Conservation (phyloP, 2,113 vertebrate species). For the Clarias magur region DNA sequence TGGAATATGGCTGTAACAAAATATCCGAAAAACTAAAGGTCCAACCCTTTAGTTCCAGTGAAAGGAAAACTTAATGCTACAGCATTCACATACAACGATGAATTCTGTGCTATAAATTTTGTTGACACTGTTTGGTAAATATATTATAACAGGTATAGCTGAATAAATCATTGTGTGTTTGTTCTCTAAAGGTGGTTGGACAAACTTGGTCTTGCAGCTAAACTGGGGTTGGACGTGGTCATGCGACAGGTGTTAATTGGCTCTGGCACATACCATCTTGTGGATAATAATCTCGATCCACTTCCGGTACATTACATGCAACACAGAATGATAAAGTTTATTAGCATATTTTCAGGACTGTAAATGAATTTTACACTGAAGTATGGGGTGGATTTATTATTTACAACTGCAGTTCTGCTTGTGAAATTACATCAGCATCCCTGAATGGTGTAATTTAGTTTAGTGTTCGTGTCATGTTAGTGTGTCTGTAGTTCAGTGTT, state of each 20-base stretch:
- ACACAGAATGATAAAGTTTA: not conserved
- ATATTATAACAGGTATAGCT: not conserved
- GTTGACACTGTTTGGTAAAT: not conserved
- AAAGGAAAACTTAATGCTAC: not conserved
- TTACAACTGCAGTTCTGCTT: not conserved
- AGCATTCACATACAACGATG: not conserved
- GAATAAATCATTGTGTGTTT: slow-evolving; percentile 10
- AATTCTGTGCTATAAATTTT: not conserved
- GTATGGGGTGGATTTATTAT: not conserved
- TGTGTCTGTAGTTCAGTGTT: not conserved
- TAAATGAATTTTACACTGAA: not conserved
- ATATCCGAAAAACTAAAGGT: too few relatives aligned
- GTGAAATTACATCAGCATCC: not conserved
- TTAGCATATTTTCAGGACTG: not conserved
- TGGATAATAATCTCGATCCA: slow-evolving; percentile 85
- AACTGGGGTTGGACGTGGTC: slow-evolving; percentile 84
- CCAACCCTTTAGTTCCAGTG: not conserved
- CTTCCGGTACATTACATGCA: slow-evolving; percentile 79
- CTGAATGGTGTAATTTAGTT: not conserved
- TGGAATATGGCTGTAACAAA: not conserved
- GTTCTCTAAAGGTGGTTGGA: slow-evolving; percentile 88
- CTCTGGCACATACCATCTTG: slow-evolving; percentile 86
- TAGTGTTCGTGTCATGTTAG: not conserved
- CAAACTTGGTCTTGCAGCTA: slow-evolving; percentile 86
- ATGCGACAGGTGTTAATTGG: slow-evolving; percentile 92